phyloP scores from a whole-genome alignment of 2,113 vertebrate genomes.

The Oncorhynchus kisutch region DNA sequence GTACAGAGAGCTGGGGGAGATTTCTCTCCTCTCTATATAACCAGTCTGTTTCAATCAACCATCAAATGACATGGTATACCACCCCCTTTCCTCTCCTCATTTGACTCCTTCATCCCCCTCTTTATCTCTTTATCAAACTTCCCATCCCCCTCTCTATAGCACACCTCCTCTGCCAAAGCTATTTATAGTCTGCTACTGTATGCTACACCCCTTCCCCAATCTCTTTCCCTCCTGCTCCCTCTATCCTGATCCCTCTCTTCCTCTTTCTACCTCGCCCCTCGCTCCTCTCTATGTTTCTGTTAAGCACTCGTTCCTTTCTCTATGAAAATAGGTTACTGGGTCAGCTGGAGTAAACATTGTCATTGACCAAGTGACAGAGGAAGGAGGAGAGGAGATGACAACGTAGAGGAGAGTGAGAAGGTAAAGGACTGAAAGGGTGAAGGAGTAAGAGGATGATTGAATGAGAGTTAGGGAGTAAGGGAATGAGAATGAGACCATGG shows the following conservation, averaged over 20 bases:
- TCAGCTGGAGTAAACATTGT: conserved; percentile 47
- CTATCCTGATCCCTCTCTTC: conserved; percentile 23
- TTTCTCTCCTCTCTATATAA: neutral
- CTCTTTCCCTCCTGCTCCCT: conserved; percentile 21
- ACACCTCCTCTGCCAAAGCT: conserved; percentile 56
- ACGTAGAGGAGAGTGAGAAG: neutral
- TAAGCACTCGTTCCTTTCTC: neutral
- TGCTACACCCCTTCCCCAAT: conserved; percentile 37
- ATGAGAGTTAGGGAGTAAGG: neutral
- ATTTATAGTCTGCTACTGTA: conserved; percentile 65
- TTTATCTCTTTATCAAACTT: neutral
- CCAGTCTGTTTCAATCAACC: conserved; percentile 21
- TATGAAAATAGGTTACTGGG: conserved; percentile 72
- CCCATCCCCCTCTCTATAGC: conserved; percentile 15
- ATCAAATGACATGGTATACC: conserved; percentile 21
- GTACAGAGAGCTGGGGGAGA: neutral
- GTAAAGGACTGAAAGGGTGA: neutral
- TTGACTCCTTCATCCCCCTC: conserved; percentile 37
- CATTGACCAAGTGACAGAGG: conserved; percentile 44
- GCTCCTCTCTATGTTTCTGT: neutral
- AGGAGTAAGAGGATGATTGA: neutral
- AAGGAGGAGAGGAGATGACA: conserved; percentile 26
- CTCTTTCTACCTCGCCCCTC: conserved; percentile 7
- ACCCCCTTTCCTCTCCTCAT: conserved; percentile 19
- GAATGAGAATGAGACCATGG: neutral